A percentile compares a stretch with the other conserved stretches of the same genome.
Conservation (phyloP, 2,797 vertebrate genomes). For the Alcedo quadribrachys region DNA sequence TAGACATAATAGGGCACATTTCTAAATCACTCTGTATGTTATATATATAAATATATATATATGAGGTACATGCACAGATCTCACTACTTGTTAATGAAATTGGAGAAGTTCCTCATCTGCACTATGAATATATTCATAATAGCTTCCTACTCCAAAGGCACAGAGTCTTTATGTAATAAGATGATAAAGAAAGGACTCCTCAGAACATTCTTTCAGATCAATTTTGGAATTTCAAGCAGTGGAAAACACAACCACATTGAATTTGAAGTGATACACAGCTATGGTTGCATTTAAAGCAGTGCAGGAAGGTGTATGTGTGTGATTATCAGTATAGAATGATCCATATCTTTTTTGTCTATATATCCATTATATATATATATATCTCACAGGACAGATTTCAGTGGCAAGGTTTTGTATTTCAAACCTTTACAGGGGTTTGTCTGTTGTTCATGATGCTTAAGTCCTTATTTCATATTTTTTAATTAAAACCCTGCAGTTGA, state of each 20-base stretch:
- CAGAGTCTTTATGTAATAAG: not conserved
- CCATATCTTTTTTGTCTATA: not conserved
- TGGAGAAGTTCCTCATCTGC: constrained; percentile 27
- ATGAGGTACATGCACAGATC: not conserved
- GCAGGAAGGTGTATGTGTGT: not conserved
- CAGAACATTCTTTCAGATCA: not conserved
- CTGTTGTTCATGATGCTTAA: not conserved
- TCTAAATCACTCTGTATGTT: constrained; percentile 17
- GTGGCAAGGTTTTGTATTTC: not conserved
- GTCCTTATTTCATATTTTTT: not conserved
- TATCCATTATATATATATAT: no score
- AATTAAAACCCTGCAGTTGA: not conserved
- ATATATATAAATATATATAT: no score
- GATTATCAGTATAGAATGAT: not conserved
- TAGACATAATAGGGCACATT: constrained; percentile 52
- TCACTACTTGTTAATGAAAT: constrained; percentile 60
- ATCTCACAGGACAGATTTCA: not conserved
- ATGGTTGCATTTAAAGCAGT: not conserved
- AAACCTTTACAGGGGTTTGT: not conserved
- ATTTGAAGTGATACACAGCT: not conserved
- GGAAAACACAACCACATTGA: not conserved
- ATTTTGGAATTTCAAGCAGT: not conserved
- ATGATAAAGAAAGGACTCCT: not conserved
- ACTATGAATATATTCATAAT: not conserved
- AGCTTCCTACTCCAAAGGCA: not conserved